These are phyloP conservation scores for Propithecus perrieri DNA, from an alignment of 2,797 vertebrate genomes.

Conservation along the genomic window DNA sequence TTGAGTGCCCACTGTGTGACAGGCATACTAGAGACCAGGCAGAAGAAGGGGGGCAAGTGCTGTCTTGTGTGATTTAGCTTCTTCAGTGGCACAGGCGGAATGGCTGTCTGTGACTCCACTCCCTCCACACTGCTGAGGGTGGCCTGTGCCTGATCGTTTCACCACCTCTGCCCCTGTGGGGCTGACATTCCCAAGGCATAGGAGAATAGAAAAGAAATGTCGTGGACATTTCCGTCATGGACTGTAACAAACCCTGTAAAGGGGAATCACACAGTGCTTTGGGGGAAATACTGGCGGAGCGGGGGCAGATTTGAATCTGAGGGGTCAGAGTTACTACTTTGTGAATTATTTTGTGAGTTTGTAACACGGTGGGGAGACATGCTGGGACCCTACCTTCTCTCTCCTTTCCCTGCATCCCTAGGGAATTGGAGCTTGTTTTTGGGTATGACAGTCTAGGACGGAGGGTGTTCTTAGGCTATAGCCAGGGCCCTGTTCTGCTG, in stretches of 20 bases:
- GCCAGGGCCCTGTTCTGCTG: neutral
- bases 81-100: neutral
- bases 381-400: neutral
- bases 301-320: neutral
- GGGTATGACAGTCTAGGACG: too few species aligned
- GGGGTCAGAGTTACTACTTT: neutral
- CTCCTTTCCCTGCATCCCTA: rapidly evolving
- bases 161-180: neutral
- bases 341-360: neutral
- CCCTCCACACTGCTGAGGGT: neutral
- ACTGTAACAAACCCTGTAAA: neutral
- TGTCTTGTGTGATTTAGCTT: neutral
- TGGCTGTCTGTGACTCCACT: neutral
- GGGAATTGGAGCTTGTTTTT: neutral
- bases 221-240: neutral
- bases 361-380: neutral
- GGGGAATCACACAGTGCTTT: neutral
- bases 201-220: neutral
- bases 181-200: neutral
- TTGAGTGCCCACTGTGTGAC: neutral
- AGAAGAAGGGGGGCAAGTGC: neutral
- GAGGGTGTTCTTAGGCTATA: neutral
- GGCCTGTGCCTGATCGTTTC: neutral
- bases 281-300: neutral
- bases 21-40: neutral